phyloP scores from a whole-genome alignment of 1,140 invertebrate genomes.

The Andrena cerasifolii region DNA sequence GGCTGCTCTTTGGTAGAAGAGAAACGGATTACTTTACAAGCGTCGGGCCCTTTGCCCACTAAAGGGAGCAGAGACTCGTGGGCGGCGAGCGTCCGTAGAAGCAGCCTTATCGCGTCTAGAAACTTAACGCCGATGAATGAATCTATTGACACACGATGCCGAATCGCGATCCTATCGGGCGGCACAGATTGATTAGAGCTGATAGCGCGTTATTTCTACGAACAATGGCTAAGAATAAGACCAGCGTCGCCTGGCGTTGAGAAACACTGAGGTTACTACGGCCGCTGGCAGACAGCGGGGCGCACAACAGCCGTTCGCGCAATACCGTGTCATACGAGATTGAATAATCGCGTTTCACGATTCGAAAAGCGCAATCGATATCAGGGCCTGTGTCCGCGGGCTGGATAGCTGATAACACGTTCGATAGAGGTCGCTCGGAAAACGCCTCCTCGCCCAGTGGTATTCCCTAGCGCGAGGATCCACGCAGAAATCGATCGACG shows the following conservation, averaged over 20 bases:
- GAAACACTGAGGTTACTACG: slow-evolving; percentile 47
- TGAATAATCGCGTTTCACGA: slow-evolving; percentile 63
- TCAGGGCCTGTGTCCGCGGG: background rate
- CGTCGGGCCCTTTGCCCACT: too few species aligned
- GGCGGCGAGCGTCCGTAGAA: too few species aligned
- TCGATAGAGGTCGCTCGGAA: slow-evolving; percentile 1
- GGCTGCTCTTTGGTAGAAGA: background rate
- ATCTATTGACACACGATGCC: too few species aligned
- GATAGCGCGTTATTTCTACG: background rate
- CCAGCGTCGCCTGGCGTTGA: slow-evolving; percentile 35
- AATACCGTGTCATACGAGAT: slow-evolving; percentile 61
- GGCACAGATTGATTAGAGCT: too few species aligned
- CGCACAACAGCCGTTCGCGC: slow-evolving; percentile 52
- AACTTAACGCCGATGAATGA: background rate
- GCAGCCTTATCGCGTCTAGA: too few species aligned
- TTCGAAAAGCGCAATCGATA: slow-evolving; percentile 51
- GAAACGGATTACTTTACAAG: background rate
- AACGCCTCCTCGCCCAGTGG: background rate
- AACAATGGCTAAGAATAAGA: background rate
- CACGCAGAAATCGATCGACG: background rate
- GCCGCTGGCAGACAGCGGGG: slow-evolving; percentile 57
- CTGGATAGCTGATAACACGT: slow-evolving; percentile 36
- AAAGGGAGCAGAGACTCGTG: background rate
- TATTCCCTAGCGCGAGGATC: too few species aligned
- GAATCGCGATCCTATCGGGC: too few species aligned